Evolutionary conservation across 1,140 invertebrate genomes (phyloP).

Genomic region (Nephila pilipes): DNA sequence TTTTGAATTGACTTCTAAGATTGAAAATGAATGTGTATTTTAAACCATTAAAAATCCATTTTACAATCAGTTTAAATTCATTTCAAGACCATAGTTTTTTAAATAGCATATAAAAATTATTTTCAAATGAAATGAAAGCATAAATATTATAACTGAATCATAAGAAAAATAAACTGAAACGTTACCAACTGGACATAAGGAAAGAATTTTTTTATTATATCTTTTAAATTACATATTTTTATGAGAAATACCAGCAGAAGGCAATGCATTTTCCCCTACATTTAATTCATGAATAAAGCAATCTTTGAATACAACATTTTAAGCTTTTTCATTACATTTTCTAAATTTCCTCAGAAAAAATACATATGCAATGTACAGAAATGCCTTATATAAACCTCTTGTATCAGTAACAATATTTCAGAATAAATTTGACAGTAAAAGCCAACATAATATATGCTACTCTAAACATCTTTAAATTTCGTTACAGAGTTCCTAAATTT

Average conservation of each 20-base stretch:
- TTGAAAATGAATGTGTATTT: too few relatives aligned
- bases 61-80: too few relatives aligned
- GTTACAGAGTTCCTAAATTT: constrained; percentile 16
- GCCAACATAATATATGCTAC: constrained; percentile 35
- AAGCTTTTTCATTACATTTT: neutral
- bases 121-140: too few relatives aligned
- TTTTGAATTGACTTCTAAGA: too few relatives aligned
- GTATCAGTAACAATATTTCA: constrained; percentile 34
- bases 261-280: neutral
- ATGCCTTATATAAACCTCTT: constrained; percentile 28
- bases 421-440: constrained; percentile 36
- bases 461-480: constrained; percentile 18
- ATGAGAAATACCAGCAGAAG: constrained; percentile 5
- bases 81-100: too few relatives aligned
- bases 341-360: constrained; percentile 24
- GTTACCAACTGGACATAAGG: neutral
- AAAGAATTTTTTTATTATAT: constrained; percentile 29
- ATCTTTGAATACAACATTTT: neutral
- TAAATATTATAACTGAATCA: too few relatives aligned
- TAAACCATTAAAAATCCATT: too few relatives aligned
- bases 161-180: too few relatives aligned
- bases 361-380: constrained; percentile 38
- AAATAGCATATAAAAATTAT: too few relatives aligned
- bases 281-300: constrained; percentile 28
- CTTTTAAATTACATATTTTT: constrained; percentile 22